Evolutionary conservation across 2,797 vertebrate genomes (phyloP).

Genomic region (Lindbergichthys nudifrons): DNA sequence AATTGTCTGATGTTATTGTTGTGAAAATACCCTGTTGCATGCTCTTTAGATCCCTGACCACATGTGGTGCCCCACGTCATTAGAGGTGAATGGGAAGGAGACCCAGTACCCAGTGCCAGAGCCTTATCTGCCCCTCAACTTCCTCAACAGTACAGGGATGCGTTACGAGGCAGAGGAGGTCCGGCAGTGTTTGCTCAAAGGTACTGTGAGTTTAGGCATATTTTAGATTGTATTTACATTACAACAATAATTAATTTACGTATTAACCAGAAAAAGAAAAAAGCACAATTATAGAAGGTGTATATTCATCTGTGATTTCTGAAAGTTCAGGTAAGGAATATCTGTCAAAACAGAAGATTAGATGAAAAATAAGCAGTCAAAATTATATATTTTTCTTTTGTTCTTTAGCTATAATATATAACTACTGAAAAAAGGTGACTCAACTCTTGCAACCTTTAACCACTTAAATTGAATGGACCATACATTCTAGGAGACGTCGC

Average conservation of each 20-base stretch:
- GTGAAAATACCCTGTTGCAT: background rate
- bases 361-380: too few relatives aligned
- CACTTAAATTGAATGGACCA: too few relatives aligned
- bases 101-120: slow-evolving; percentile 81
- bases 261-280: background rate
- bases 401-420: too few relatives aligned
- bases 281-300: accelerated
- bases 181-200: slow-evolving; percentile 87
- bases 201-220: slow-evolving; percentile 58
- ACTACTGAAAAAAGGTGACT: too few relatives aligned
- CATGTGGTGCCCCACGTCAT: slow-evolving; percentile 87
- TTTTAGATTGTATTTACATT: background rate
- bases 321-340: background rate
- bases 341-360: too few relatives aligned
- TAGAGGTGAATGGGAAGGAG: slow-evolving; percentile 83
- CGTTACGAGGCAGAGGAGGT: slow-evolving; percentile 90
- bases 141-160: slow-evolving; percentile 84
- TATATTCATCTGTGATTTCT: background rate
- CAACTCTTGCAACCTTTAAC: too few relatives aligned
- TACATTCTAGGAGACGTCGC: too few relatives aligned
- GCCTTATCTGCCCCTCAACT: slow-evolving; percentile 81
- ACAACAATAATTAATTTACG: background rate
- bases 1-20: background rate
- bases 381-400: too few relatives aligned
- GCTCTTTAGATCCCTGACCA: slow-evolving; percentile 77